Conservation (phyloP, 2,888 invertebrate genomes). For the Tachina lurida region DNA sequence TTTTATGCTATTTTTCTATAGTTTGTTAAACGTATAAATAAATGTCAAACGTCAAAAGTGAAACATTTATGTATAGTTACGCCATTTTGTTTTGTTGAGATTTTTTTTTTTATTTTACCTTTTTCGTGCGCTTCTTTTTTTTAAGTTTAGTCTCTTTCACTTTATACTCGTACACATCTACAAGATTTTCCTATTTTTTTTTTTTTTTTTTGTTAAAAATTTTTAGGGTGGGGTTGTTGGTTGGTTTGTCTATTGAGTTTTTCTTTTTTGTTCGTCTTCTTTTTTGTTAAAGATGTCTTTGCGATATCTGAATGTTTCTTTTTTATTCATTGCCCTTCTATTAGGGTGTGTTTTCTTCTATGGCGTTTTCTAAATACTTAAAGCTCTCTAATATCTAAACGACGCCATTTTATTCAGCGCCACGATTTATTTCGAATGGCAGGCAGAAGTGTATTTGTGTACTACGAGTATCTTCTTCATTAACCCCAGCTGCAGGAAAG, state of each 20-base stretch:
- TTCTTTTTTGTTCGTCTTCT: slow-evolving; percentile 7
- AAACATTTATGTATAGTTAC: slow-evolving; percentile 51
- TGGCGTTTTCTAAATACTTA: slow-evolving; percentile 32
- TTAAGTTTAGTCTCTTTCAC: slow-evolving; percentile 8
- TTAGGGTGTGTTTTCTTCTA: slow-evolving; percentile 65
- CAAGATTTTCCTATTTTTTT: slow-evolving; percentile 36
- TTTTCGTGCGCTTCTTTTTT: slow-evolving; percentile 7
- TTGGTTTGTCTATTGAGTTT: slow-evolving; percentile 17
- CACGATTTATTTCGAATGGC: slow-evolving; percentile 1
- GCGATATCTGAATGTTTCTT: slow-evolving; percentile 30
- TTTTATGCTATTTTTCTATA: background rate
- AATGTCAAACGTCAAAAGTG: slow-evolving; percentile 60
- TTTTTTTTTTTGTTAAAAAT: slow-evolving; percentile 17
- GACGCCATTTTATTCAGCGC: slow-evolving; percentile 57
- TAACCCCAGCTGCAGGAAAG: slow-evolving; percentile 49
- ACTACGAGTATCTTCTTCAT: slow-evolving; percentile 28
- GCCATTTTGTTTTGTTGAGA: slow-evolving; percentile 67
- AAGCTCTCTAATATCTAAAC: slow-evolving; percentile 64
- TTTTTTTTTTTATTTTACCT: slow-evolving; percentile 20
- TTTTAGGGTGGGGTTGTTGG: slow-evolving; percentile 63
- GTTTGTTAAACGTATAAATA: slow-evolving; percentile 50
- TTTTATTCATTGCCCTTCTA: slow-evolving; percentile 34
- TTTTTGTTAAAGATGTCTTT: slow-evolving; percentile 51
- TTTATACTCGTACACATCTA: slow-evolving; percentile 42
- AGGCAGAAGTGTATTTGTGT: slow-evolving; percentile 11